Base-by-base conservation (phyloP, 2,888 invertebrate genomes). In the Dasypolia templi region DNA sequence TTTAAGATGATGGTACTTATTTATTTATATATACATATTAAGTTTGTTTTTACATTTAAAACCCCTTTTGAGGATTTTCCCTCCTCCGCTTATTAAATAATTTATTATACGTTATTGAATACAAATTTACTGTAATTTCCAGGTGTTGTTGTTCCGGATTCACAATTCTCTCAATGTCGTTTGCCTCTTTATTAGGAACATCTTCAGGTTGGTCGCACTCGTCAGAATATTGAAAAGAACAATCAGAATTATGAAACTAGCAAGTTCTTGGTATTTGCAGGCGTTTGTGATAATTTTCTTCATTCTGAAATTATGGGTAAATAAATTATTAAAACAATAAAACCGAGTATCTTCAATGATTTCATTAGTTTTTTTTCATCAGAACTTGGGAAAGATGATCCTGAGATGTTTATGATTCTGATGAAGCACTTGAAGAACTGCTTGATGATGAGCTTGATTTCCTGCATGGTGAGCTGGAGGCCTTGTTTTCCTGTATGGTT, bases 171-270 rank as follows among this genome's bases (percentile, higher is more conserved):
- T 51, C n/a, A 51, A 51, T 51, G n/a, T 51, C 12, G n/a, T 51
- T 51, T 51, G n/a, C 51, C 14, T 51, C 11, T 51, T 51, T 51
- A 51, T 51, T 51, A 51, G 51, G 51, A 51, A 51, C n/a, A 51
- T n/a, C 51, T 51, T n/a, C 11, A 51, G 51, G 51, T 51, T 51
- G 51, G n/a, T 51, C 0, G n/a, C n/a, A 51, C 51, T 51, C n/a
- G 51, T 51, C n/a, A 51, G n/a, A 51, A 51, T 51, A n/a, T 51
- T 51, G 11, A 51, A 12, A 51, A 51, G 35, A 51, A 51, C 0
- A 51, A 51, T 51, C 51, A 51, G 51, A 51, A 51, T 51, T n/a
- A 51, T 51, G 51, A n/a, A 51, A 51, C n/a, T 51, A 51, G 51
- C 51, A 51, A 51, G 51, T n/a, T 51, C 35, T 35, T 35, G 35